A percentile compares a stretch with the other conserved stretches of the same genome.
Conservation (phyloP, 2,113 vertebrate species). For the Casuarius casuarius region DNA sequence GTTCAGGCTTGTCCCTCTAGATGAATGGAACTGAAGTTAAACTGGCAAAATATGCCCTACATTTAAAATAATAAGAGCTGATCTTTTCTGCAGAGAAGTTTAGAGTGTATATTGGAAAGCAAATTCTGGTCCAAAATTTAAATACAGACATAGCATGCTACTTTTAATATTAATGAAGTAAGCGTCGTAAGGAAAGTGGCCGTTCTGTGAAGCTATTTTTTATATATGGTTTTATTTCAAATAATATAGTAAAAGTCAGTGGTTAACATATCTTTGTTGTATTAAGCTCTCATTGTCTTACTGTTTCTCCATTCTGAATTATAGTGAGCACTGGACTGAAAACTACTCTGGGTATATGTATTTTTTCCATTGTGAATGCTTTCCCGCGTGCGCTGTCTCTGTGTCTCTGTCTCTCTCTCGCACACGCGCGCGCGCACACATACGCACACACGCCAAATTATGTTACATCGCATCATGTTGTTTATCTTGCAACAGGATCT, state of each 20-base stretch:
- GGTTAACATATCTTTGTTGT: neutral
- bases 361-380: neutral
- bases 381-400: neutral
- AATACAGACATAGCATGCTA: neutral
- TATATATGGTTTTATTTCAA: neutral
- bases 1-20: neutral
- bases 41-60: constrained; percentile 15
- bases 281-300: neutral
- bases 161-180: neutral
- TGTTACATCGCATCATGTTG: constrained; percentile 25
- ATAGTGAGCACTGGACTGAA: neutral
- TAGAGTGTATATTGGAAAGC: neutral
- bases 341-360: neutral
- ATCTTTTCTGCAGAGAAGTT: neutral
- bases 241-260: neutral
- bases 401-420: neutral
- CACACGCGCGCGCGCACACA: neutral
- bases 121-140: neutral
- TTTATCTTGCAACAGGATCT: constrained; percentile 64
- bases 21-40: constrained; percentile 32
- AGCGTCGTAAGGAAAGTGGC: neutral
- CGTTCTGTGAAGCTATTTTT: neutral
- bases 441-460: neutral
- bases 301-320: constrained; percentile 27
- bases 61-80: neutral